These are phyloP conservation scores for Megamerina dolium DNA, from an alignment of 2,888 invertebrate species.

Conservation along the genomic window DNA sequence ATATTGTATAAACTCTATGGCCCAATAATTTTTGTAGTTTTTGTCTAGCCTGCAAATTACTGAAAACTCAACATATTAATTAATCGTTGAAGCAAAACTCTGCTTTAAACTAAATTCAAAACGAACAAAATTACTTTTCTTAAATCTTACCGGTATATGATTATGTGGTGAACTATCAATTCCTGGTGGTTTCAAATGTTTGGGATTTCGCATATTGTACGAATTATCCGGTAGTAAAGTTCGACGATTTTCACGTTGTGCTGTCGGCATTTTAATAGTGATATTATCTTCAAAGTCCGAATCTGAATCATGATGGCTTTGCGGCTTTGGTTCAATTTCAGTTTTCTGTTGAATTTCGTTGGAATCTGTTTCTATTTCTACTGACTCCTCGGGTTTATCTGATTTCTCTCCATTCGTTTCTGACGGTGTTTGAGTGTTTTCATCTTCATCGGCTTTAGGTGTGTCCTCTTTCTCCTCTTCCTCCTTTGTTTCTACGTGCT, in stretches of 20 bases:
- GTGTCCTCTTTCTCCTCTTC: constrained; percentile 8
- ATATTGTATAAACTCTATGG: too few species aligned
- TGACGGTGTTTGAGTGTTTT: constrained; percentile 7
- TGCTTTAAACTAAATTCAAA: too few species aligned
- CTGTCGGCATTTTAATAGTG: constrained; percentile 55
- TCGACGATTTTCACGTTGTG: constrained; percentile 29
- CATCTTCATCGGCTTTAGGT: constrained; percentile 26
- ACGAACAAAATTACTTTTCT: too few species aligned
- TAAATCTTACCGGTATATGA: constrained; percentile 17
- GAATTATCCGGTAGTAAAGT: constrained; percentile 22
- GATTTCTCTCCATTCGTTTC: constrained; percentile 9
- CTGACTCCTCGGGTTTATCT: neutral
- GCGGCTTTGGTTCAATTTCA: too few species aligned
- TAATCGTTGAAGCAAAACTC: too few species aligned
- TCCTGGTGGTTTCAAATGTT: constrained; percentile 49
- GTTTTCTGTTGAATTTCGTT: too few species aligned
- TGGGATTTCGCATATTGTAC: constrained; percentile 23
- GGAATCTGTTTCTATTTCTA: constrained; percentile 15
- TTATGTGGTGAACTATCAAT: constrained; percentile 41
- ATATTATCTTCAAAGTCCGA: constrained; percentile 58
- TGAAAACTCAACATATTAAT: too few species aligned
- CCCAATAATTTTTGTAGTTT: too few species aligned
- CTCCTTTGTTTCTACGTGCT: constrained; percentile 4
- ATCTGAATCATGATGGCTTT: constrained; percentile 42
- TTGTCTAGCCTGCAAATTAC: too few species aligned